Evolutionary conservation across 2,888 invertebrate genomes (phyloP).

Genomic region (Caenorhabditis sp.): DNA sequence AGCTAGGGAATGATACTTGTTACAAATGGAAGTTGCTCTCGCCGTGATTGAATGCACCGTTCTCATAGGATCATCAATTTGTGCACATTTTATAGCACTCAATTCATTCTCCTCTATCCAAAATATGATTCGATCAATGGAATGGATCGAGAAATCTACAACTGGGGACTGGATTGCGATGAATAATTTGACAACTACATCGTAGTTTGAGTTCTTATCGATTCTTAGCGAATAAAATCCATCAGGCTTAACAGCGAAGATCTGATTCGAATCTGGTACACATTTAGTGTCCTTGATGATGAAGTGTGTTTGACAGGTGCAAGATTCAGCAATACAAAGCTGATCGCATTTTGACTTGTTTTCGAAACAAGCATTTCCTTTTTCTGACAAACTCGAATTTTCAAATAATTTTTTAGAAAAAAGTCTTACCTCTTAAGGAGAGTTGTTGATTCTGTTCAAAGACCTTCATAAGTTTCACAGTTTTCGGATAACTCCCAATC

Average conservation of each 20-base stretch:
- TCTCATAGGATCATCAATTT: neutral
- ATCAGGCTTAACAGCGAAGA: neutral
- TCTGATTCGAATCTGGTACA: neutral
- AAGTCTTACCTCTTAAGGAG: no score
- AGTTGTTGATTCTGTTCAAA: no score
- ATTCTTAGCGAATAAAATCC: neutral
- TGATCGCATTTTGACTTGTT: conserved; percentile 6
- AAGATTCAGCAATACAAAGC: neutral
- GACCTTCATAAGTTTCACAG: no score
- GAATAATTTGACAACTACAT: no score
- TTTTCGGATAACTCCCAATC: neutral
- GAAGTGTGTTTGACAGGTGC: neutral
- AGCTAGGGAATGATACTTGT: conserved; percentile 1
- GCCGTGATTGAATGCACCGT: neutral
- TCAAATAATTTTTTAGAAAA: no score
- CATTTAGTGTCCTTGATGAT: neutral
- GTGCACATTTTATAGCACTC: neutral
- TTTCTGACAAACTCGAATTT: neutral
- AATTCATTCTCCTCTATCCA: conserved; percentile 6
- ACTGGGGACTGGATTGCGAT: neutral
- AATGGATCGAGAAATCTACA: neutral
- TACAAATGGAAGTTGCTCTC: neutral
- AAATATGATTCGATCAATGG: neutral
- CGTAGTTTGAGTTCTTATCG: neutral
- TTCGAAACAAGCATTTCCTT: neutral